Evolutionary conservation across 1,140 invertebrate genomes (phyloP).

Genomic region (Drosophila orosa): DNA sequence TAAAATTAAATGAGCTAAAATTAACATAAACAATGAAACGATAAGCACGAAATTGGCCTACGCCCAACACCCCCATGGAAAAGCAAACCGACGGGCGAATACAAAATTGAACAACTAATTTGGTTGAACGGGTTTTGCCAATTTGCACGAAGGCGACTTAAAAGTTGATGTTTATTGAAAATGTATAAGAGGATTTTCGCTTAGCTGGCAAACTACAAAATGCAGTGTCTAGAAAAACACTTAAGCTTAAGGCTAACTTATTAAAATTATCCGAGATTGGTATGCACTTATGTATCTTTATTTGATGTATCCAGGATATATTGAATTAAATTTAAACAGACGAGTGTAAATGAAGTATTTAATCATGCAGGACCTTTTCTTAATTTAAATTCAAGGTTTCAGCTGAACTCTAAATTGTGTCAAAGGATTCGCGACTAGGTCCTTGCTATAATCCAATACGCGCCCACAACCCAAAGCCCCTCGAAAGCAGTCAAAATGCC

Average conservation of each 20-base stretch:
- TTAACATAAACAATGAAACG: slow-evolving; percentile 80
- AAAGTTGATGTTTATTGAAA: slow-evolving; percentile 49
- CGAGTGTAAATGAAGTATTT: background rate
- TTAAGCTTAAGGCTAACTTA: background rate
- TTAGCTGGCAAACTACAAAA: background rate
- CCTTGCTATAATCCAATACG: slow-evolving; percentile 15
- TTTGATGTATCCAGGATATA: background rate
- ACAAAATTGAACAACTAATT: slow-evolving; percentile 77
- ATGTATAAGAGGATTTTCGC: slow-evolving; percentile 9
- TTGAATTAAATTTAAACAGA: background rate
- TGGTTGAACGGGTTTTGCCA: slow-evolving; percentile 57
- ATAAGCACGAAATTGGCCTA: slow-evolving; percentile 69
- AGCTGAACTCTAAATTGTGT: background rate
- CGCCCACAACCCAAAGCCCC: background rate
- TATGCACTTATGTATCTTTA: background rate
- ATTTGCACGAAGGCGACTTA: slow-evolving; percentile 38
- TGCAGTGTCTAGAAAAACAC: background rate
- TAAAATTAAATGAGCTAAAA: slow-evolving; percentile 77
- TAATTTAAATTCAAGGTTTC: background rate
- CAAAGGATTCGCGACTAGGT: slow-evolving; percentile 10
- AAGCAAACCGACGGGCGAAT: slow-evolving; percentile 22
- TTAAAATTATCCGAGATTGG: background rate
- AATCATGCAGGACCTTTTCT: no score
- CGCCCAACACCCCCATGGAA: slow-evolving; percentile 19
- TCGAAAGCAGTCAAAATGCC: slow-evolving; percentile 33